Conservation (phyloP, 1,140 invertebrate genomes). For the Acromyrmex echinatior region DNA sequence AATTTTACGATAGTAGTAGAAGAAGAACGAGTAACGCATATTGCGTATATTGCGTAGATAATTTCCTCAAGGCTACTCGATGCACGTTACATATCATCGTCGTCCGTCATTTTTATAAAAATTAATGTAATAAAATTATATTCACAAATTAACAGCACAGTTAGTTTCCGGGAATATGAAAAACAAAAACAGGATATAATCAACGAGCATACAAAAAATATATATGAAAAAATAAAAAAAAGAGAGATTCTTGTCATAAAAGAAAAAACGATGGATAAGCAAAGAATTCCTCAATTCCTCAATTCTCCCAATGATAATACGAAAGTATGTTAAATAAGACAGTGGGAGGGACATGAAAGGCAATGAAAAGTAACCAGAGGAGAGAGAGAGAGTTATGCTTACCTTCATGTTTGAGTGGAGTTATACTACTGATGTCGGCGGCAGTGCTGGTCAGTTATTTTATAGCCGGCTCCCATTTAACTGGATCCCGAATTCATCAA, state of each 20-base stretch:
- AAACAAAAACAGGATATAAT: conserved; percentile 1
- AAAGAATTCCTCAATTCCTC: not conserved
- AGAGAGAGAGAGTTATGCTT: conserved; percentile 58
- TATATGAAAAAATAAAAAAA: not conserved
- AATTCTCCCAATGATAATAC: not conserved
- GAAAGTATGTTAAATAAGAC: conserved; percentile 81
- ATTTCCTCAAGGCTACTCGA: not conserved
- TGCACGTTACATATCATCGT: not conserved
- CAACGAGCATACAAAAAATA: not conserved
- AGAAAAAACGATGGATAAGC: not conserved
- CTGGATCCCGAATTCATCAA: conserved; percentile 70
- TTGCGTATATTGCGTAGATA: no score
- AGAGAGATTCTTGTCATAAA: not conserved
- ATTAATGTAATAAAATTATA: conserved; percentile 3
- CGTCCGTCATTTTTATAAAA: not conserved
- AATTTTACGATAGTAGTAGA: no score
- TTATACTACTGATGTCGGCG: conserved; percentile 76
- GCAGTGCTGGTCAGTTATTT: conserved; percentile 69
- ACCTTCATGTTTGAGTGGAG: conserved; percentile 78
- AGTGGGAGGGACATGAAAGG: not conserved
- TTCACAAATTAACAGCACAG: conserved; percentile 5
- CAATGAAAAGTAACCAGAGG: not conserved
- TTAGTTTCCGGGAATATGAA: not conserved
- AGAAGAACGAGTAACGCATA: no score
- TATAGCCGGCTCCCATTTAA: conserved; percentile 72